Percentiles rank a stretch among this genome's conserved stretches.
phyloP scores from a whole-genome alignment of 2,888 invertebrate species.

The Lydus trimaculatus region DNA sequence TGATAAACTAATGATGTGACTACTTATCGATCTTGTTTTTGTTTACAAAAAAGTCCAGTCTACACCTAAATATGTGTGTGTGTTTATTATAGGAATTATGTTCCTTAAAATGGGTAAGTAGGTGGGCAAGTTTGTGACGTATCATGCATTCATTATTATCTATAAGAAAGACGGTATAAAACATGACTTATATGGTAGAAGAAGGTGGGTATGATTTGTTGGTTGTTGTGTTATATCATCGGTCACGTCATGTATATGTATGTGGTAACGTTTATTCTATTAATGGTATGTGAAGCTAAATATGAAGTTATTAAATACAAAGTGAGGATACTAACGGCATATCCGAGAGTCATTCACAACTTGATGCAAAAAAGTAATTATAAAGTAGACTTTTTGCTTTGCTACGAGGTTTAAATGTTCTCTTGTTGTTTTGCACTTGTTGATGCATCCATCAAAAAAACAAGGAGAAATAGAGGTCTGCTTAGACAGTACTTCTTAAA shows the following conservation, averaged over 20 bases:
- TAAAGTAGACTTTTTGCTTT: too few species aligned
- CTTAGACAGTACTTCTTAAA: too few species aligned
- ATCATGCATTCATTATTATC: not conserved
- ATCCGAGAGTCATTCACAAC: not conserved
- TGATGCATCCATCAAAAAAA: too few species aligned
- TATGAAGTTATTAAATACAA: not conserved
- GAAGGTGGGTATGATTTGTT: slow-evolving; percentile 1
- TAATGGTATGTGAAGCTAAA: not conserved
- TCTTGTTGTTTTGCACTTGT: too few species aligned
- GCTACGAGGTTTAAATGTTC: too few species aligned
- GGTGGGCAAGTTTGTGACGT: slow-evolving; percentile 4
- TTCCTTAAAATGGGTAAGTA: slow-evolving; percentile 1
- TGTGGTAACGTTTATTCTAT: not conserved
- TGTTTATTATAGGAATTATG: not conserved
- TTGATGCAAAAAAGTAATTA: too few species aligned
- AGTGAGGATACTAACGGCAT: not conserved
- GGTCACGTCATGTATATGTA: not conserved
- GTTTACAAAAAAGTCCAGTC: not conserved
- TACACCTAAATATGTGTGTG: not conserved
- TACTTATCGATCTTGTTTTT: not conserved
- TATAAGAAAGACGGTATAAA: not conserved
- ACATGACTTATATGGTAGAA: slow-evolving; percentile 1
- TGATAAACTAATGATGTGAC: too few species aligned
- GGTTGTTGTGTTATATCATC: slow-evolving; percentile 7
- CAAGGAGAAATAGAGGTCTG: too few species aligned